phyloP scores from a whole-genome alignment of 2,797 vertebrate species.

The Setipinna tenuifilis region DNA sequence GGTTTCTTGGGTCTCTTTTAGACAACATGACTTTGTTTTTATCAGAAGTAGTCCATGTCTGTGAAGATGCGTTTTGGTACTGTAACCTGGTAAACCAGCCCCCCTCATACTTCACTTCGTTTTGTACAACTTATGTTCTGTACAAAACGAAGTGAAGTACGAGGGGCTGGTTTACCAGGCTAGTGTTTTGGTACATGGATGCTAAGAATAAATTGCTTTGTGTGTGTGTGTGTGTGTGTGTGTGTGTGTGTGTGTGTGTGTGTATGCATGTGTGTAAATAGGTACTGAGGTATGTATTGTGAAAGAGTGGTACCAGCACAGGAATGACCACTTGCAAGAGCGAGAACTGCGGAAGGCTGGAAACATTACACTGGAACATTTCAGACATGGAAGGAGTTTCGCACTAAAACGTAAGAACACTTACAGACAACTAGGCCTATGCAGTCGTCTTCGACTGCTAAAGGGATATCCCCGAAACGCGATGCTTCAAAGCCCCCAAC shows the following conservation, averaged over 20 bases:
- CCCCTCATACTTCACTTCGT: too few species aligned
- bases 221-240: constrained; percentile 24
- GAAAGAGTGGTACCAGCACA: constrained; percentile 83
- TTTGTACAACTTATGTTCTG: too few species aligned
- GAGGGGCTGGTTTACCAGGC: too few species aligned
- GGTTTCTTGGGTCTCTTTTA: too few species aligned
- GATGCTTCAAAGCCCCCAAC: neutral
- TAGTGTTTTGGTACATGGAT: neutral
- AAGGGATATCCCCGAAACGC: too few species aligned
- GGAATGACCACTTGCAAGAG: constrained; percentile 79
- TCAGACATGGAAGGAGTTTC: constrained; percentile 69
- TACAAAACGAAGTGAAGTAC: too few species aligned
- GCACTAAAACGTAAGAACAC: constrained; percentile 76
- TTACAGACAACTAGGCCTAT: too few species aligned
- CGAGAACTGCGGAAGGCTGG: constrained; percentile 72
- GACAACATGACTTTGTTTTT: too few species aligned
- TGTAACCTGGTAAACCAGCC: too few species aligned
- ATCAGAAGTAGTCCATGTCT: too few species aligned
- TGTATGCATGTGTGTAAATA: constrained; percentile 52
- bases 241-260: constrained; percentile 24
- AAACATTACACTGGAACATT: constrained; percentile 74
- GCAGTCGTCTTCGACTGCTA: too few species aligned
- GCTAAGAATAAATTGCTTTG: neutral
- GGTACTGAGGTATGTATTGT: constrained; percentile 70
- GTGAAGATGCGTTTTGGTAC: too few species aligned